Evolutionary conservation across 2,888 invertebrate genomes (phyloP).

Genomic region (Malthinus flaveolus): DNA sequence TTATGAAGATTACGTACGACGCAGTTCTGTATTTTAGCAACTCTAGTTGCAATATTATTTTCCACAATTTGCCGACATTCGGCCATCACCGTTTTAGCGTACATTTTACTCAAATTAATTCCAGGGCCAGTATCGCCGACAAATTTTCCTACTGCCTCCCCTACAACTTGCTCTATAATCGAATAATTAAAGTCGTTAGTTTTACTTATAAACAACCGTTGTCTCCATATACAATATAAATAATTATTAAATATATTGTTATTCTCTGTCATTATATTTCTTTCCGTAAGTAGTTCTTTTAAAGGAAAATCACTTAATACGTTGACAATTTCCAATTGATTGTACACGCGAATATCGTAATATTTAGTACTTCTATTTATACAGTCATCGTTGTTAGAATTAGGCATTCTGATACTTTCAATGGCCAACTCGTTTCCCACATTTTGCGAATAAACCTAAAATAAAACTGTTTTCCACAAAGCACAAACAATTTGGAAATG

Average conservation of each 20-base stretch:
- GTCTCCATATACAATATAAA: not conserved
- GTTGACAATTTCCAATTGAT: not conserved
- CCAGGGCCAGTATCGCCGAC: conserved; percentile 22
- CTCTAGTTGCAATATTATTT: conserved; percentile 2
- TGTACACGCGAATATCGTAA: not conserved
- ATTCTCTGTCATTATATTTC: not conserved
- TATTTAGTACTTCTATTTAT: not conserved
- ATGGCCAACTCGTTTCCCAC: not conserved
- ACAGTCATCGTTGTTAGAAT: not conserved
- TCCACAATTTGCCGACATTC: conserved; percentile 9
- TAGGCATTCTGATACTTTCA: not conserved
- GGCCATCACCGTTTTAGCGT: conserved; percentile 10
- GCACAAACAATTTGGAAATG: too few species aligned
- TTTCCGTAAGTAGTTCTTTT: not conserved
- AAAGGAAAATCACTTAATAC: not conserved
- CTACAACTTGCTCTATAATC: not conserved
- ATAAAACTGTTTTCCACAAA: not conserved
- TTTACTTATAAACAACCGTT: not conserved
- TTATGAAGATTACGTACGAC: not conserved
- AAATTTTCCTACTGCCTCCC: conserved; percentile 9
- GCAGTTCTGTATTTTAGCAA: conserved; percentile 7
- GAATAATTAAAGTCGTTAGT: not conserved
- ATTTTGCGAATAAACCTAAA: not conserved
- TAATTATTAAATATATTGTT: not conserved
- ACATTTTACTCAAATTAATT: conserved; percentile 13